A percentile compares a stretch with the other conserved stretches of the same genome.
phyloP scores from a whole-genome alignment of 2,888 invertebrate species.

The Danaus chrysippus region DNA sequence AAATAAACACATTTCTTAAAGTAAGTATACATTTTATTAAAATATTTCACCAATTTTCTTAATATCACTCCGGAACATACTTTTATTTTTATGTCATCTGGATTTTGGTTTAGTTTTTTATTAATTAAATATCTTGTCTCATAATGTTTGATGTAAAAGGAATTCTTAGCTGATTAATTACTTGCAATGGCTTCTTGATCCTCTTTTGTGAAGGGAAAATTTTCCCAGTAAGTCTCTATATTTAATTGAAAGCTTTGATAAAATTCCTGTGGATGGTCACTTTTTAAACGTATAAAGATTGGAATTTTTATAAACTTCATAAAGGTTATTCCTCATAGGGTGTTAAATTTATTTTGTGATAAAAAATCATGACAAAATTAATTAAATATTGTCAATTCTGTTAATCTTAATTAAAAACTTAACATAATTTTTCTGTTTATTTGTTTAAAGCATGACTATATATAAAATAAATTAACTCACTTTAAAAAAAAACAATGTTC shows the following conservation, averaged over 20 bases:
- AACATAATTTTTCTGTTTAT: no score
- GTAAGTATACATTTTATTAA: no score
- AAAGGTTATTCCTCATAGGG: background rate
- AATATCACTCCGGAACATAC: no score
- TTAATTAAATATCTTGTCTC: background rate
- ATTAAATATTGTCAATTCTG: no score
- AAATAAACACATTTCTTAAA: no score
- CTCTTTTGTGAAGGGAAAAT: constrained; percentile 22
- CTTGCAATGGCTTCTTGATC: constrained; percentile 24
- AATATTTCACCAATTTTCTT: no score
- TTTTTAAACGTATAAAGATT: constrained; percentile 1
- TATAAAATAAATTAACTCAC: no score
- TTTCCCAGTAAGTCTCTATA: constrained; percentile 18
- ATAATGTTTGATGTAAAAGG: constrained; percentile 34
- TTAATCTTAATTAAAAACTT: no score
- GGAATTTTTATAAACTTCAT: background rate
- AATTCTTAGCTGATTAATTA: constrained; percentile 36
- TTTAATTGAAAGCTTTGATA: constrained; percentile 17
- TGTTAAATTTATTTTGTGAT: background rate
- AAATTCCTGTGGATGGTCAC: constrained; percentile 33
- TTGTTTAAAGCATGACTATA: no score
- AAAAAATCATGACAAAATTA: no score
- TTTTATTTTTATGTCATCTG: no score
- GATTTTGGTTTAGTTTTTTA: background rate
- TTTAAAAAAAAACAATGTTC: no score